Evolutionary conservation across 2,113 vertebrate species (phyloP).

Genomic region (Chinchilla lanigera): DNA sequence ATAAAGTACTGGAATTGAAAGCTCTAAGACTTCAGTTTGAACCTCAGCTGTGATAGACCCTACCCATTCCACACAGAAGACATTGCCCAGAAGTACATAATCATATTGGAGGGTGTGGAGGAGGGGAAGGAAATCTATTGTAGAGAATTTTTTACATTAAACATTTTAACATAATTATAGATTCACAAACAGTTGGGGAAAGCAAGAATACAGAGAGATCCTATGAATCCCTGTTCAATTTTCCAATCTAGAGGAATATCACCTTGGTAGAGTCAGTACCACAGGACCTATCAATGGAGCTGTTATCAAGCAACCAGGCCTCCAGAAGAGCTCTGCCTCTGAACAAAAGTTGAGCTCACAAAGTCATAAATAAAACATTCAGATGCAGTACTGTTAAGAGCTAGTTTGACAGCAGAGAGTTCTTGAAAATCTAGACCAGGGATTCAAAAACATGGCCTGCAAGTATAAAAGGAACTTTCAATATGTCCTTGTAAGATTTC

Average conservation of each 20-base stretch:
- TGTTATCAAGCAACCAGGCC: background rate
- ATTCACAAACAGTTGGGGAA: background rate
- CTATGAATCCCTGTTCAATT: background rate
- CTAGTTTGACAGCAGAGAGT: background rate
- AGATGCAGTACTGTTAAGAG: background rate
- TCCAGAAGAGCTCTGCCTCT: background rate
- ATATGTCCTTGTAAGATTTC: background rate
- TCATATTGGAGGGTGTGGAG: accelerated
- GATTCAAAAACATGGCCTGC: background rate
- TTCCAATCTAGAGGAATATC: background rate
- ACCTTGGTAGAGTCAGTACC: background rate
- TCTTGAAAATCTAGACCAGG: background rate
- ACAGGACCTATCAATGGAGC: background rate
- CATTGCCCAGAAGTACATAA: background rate
- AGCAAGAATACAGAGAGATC: background rate
- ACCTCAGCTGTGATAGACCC: background rate
- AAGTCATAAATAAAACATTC: background rate
- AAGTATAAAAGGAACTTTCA: background rate
- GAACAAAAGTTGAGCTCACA: background rate
- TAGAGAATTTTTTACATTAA: background rate
- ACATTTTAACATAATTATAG: background rate
- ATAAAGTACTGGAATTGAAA: background rate
- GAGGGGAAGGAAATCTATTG: background rate
- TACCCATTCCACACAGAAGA: background rate
- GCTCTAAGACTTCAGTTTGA: background rate